Conservation (phyloP, 2,797 vertebrate genomes). For the Smutsia temminckii region DNA sequence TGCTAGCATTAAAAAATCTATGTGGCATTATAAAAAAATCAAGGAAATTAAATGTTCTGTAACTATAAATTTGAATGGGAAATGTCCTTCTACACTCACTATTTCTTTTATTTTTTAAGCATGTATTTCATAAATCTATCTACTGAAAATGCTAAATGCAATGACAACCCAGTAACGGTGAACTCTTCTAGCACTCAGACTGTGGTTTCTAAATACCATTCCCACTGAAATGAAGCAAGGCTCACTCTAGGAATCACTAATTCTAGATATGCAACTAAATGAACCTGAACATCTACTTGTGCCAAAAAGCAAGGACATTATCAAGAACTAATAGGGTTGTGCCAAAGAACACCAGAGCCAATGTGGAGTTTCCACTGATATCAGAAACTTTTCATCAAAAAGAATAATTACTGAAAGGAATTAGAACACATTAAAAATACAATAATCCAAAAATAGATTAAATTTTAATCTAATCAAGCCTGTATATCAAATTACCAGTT, state of each 20-base stretch:
- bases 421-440: neutral
- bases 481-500: conserved; percentile 42
- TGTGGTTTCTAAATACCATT: conserved; percentile 29
- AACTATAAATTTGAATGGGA: neutral
- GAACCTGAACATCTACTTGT: neutral
- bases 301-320: neutral
- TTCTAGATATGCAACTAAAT: neutral
- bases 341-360: neutral
- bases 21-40: neutral
- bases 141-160: neutral
- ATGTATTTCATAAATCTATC: neutral
- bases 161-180: neutral
- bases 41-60: neutral
- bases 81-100: neutral
- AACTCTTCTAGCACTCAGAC: neutral
- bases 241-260: neutral
- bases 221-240: neutral
- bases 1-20: conserved; percentile 47
- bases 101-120: conserved; percentile 2
- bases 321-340: neutral
- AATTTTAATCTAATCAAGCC: conserved; percentile 26
- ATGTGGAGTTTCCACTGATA: neutral
- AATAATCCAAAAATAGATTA: conserved; percentile 41
- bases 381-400: neutral
- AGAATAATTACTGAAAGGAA: neutral